These are phyloP conservation scores for Uloborus diversus DNA, from an alignment of 1,140 invertebrate species.

Conservation along the genomic window DNA sequence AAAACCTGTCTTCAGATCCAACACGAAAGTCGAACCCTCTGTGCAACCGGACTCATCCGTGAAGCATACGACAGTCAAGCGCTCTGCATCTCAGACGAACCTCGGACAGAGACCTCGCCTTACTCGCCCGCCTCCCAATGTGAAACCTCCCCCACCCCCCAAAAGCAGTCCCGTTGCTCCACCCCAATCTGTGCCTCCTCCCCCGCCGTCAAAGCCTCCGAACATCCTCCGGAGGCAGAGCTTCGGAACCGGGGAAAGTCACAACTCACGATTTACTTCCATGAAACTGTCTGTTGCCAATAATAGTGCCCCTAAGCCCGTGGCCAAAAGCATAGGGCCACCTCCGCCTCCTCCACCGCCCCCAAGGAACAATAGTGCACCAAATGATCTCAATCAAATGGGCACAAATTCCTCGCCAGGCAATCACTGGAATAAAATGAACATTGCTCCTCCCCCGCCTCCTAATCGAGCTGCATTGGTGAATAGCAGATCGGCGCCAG, in stretches of 20 bases:
- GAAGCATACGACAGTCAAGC: slow-evolving; percentile 22
- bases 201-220: slow-evolving; percentile 44
- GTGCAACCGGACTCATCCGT: background rate
- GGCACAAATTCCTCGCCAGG: slow-evolving; percentile 23
- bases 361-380: slow-evolving; percentile 42
- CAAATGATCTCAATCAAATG: slow-evolving; percentile 46
- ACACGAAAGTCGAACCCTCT: background rate
- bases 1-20: slow-evolving; percentile 30
- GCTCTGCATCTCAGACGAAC: slow-evolving; percentile 42
- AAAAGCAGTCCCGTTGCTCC: slow-evolving; percentile 9
- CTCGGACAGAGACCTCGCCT: slow-evolving; percentile 38
- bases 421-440: slow-evolving; percentile 45
- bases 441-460: slow-evolving; percentile 40
- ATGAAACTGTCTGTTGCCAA: slow-evolving; percentile 34
- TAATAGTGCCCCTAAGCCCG: slow-evolving; percentile 5
- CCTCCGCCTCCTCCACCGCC: slow-evolving; percentile 33
- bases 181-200: slow-evolving; percentile 16
- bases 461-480: slow-evolving; percentile 17
- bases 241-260: slow-evolving; percentile 37
- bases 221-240: slow-evolving; percentile 42
- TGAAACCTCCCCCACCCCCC: slow-evolving; percentile 36
- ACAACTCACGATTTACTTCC: slow-evolving; percentile 22
- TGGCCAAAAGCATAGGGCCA: slow-evolving; percentile 2
- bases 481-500: slow-evolving; percentile 10
- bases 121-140: slow-evolving; percentile 30